Percentiles rank a stretch among this genome's conserved stretches.
phyloP scores from a whole-genome alignment of 2,797 vertebrate genomes.

The Amblyopsis hoosieri region DNA sequence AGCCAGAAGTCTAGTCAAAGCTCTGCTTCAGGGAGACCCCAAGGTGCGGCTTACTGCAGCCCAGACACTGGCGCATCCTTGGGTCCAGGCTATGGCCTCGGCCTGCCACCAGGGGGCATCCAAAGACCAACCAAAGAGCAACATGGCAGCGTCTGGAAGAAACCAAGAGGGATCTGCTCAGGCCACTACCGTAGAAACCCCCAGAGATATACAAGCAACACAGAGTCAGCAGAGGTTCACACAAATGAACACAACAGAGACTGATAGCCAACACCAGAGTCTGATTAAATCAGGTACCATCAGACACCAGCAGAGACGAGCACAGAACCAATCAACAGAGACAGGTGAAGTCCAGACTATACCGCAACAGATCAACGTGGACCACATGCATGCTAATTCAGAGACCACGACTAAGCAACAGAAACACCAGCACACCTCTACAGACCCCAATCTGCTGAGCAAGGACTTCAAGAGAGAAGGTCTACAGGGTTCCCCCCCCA shows the following conservation, averaged over 20 bases:
- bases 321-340: slow-evolving; percentile 18
- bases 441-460: slow-evolving; percentile 17
- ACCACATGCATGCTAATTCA: slow-evolving; percentile 11
- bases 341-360: slow-evolving; percentile 15
- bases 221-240: slow-evolving; percentile 13
- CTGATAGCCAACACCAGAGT: slow-evolving; percentile 11
- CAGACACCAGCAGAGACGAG: neutral
- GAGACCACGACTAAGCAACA: slow-evolving; percentile 26
- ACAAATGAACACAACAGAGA: slow-evolving; percentile 14
- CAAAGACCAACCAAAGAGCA: slow-evolving; percentile 40
- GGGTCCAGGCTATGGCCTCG: slow-evolving; percentile 83
- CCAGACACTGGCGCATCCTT: slow-evolving; percentile 86
- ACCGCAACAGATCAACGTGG: slow-evolving; percentile 18
- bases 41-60: slow-evolving; percentile 85
- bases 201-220: slow-evolving; percentile 20
- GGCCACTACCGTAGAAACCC: slow-evolving; percentile 24
- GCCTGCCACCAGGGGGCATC: slow-evolving; percentile 69
- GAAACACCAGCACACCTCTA: slow-evolving; percentile 16
- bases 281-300: slow-evolving; percentile 1
- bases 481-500: slow-evolving; percentile 16
- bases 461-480: neutral
- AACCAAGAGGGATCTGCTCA: slow-evolving; percentile 27
- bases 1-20: slow-evolving; percentile 87
- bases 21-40: slow-evolving; percentile 87
- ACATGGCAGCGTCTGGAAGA: slow-evolving; percentile 3